Evolutionary conservation across 2,113 vertebrate species (phyloP).

Genomic region (Penelope pileata): DNA sequence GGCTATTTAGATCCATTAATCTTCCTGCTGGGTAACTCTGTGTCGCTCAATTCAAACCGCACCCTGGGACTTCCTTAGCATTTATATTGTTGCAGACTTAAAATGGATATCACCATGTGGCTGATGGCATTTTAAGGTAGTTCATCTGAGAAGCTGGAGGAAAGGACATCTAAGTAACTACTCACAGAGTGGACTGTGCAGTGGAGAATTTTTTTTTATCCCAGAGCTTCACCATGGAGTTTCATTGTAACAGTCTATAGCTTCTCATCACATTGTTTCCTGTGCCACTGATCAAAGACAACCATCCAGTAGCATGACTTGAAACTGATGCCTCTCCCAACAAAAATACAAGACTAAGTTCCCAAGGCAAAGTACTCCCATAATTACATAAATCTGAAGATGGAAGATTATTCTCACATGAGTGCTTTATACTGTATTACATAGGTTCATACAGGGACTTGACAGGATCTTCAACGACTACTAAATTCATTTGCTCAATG

Average conservation of each 20-base stretch:
- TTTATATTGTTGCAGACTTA: slow-evolving; percentile 52
- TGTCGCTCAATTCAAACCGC: slow-evolving; percentile 44
- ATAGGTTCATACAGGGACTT: not conserved
- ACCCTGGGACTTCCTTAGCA: slow-evolving; percentile 54
- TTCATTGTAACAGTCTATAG: not conserved
- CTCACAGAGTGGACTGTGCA: not conserved
- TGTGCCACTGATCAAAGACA: not conserved
- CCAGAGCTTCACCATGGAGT: not conserved
- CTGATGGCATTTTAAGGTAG: slow-evolving; percentile 46
- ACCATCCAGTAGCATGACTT: not conserved
- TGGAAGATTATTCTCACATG: not conserved
- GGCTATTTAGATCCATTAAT: slow-evolving; percentile 45
- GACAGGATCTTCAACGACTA: not conserved
- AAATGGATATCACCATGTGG: slow-evolving; percentile 60
- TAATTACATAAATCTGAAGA: not conserved
- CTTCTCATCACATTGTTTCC: not conserved
- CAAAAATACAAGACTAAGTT: not conserved
- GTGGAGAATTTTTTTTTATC: not conserved
- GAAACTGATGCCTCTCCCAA: not conserved
- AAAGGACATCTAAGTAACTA: slow-evolving; percentile 20
- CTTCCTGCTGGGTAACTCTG: slow-evolving; percentile 50
- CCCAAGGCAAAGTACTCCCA: not conserved
- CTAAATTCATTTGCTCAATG: not conserved
- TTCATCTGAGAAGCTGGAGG: not conserved
- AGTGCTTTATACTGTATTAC: not conserved